Evolutionary conservation across 2,113 vertebrate species (phyloP).

Genomic region (Barnardius zonarius): DNA sequence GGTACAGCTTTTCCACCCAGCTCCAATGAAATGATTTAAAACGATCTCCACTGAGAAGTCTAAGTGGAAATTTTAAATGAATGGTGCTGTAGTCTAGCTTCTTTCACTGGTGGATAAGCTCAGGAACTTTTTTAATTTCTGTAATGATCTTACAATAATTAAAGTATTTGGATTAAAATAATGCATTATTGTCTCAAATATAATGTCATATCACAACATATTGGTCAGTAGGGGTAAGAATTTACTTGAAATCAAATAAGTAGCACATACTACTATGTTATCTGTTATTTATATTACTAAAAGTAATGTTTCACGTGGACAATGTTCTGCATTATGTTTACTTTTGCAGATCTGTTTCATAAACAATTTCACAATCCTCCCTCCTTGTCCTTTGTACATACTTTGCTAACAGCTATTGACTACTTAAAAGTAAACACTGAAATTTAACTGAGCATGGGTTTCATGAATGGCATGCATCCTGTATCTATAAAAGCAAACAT

Average conservation of each 20-base stretch:
- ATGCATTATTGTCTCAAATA: not conserved
- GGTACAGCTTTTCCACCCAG: not conserved
- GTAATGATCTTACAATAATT: not conserved
- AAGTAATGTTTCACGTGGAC: slow-evolving; percentile 41
- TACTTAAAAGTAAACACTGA: slow-evolving; percentile 60
- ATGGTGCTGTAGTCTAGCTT: not conserved
- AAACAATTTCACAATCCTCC: slow-evolving; percentile 57
- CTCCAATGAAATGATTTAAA: not conserved
- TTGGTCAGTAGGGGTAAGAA: not conserved
- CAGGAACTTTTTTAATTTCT: not conserved
- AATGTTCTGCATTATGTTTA: slow-evolving; percentile 28
- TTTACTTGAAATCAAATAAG: not conserved
- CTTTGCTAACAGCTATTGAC: slow-evolving; percentile 47
- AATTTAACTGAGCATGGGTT: slow-evolving; percentile 6
- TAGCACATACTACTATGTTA: not conserved
- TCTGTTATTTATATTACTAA: not conserved
- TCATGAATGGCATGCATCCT: not conserved
- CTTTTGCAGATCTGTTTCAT: slow-evolving; percentile 35
- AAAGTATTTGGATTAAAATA: not conserved
- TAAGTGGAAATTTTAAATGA: not conserved
- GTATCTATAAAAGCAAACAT: not conserved
- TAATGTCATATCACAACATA: not conserved
- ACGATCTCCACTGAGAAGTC: not conserved
- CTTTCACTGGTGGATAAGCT: not conserved
- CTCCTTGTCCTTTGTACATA: slow-evolving; percentile 59